phyloP scores from a whole-genome alignment of 2,888 invertebrate species.

The Synanthedon andrenaeformis region DNA sequence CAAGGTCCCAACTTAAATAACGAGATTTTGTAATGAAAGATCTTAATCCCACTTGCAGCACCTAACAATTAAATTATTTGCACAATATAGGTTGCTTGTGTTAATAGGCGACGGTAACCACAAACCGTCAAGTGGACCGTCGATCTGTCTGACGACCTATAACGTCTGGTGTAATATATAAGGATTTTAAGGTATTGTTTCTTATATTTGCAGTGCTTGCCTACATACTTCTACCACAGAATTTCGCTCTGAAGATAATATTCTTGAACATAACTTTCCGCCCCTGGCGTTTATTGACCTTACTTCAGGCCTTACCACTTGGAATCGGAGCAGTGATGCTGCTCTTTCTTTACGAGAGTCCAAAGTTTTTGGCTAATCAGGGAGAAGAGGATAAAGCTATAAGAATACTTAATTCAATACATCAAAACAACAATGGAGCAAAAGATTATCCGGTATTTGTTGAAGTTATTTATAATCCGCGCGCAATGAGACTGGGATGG shows the following conservation, averaged over 20 bases:
- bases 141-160: too few relatives aligned
- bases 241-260: constrained; percentile 36
- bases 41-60: too few relatives aligned
- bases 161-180: too few relatives aligned
- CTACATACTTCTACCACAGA: constrained; percentile 72
- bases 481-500: too few relatives aligned
- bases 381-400: constrained; percentile 70
- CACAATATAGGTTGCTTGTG: too few relatives aligned
- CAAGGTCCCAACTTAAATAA: too few relatives aligned
- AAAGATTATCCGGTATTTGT: constrained; percentile 25
- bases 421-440: constrained; percentile 26
- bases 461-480: too few relatives aligned
- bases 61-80: too few relatives aligned
- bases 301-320: constrained; percentile 34
- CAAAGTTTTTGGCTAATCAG: constrained; percentile 76
- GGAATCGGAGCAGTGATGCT: constrained; percentile 68
- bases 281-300: constrained; percentile 78
- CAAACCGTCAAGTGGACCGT: too few relatives aligned
- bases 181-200: neutral
- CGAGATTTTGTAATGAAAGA: too few relatives aligned
- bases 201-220: constrained; percentile 63
- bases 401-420: constrained; percentile 27
- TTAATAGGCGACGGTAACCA: too few relatives aligned
- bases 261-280: constrained; percentile 61
- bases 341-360: constrained; percentile 76